Percentiles rank a stretch among this genome's conserved stretches.
These are phyloP conservation scores for Synergus japonicus DNA, from an alignment of 2,888 invertebrate species.

Conservation along the genomic window DNA sequence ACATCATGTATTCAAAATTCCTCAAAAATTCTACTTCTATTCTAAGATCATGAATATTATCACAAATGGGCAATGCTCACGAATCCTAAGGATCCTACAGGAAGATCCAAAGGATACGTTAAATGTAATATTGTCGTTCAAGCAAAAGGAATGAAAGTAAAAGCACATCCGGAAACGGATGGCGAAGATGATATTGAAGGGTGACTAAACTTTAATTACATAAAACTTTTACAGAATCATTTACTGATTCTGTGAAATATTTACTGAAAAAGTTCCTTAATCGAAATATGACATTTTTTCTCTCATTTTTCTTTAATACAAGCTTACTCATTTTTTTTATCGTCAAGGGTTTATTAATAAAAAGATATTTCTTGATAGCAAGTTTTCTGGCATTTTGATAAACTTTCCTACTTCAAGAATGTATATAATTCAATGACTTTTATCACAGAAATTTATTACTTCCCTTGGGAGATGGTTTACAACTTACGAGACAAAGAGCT, in stretches of 20 bases:
- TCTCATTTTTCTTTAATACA: not conserved
- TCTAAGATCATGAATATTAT: slow-evolving; percentile 86
- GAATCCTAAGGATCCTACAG: slow-evolving; percentile 81
- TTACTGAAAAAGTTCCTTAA: too few species aligned
- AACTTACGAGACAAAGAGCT: slow-evolving; percentile 77
- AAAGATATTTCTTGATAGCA: not conserved
- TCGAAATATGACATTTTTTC: too few species aligned
- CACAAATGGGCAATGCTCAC: slow-evolving; percentile 92
- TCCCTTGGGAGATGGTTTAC: slow-evolving; percentile 78
- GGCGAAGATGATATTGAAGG: slow-evolving; percentile 87
- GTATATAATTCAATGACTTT: slow-evolving; percentile 33
- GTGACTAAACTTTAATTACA: slow-evolving; percentile 73
- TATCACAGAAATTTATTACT: slow-evolving; percentile 83
- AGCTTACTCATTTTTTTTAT: not conserved
- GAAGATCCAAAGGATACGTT: slow-evolving; percentile 85
- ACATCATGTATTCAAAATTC: slow-evolving; percentile 19
- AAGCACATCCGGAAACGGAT: slow-evolving; percentile 77
- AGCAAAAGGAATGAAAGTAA: slow-evolving; percentile 83
- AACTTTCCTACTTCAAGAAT: not conserved
- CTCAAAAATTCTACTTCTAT: not conserved
- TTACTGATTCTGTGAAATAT: not conserved
- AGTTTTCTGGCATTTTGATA: not conserved
- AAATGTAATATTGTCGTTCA: slow-evolving; percentile 89
- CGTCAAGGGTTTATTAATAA: not conserved
- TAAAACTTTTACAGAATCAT: not conserved